Percentiles rank a stretch among this genome's conserved stretches.
Conservation (phyloP, 2,797 vertebrate species). For the Meda fulgida region DNA sequence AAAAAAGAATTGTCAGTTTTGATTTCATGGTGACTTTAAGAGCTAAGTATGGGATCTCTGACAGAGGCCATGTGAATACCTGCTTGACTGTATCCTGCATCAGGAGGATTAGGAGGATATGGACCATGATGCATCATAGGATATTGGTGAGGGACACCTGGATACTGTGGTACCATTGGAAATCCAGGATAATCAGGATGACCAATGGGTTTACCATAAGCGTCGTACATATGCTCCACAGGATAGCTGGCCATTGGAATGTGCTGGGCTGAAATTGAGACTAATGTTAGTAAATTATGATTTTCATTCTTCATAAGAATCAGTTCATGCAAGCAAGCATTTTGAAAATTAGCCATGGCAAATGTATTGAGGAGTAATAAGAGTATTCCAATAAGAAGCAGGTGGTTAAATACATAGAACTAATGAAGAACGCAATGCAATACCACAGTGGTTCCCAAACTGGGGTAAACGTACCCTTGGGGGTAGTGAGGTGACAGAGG, state of each 20-base stretch:
- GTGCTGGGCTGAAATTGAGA: constrained; percentile 74
- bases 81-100: constrained; percentile 76
- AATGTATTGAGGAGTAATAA: background rate
- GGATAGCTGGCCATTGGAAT: constrained; percentile 88
- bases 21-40: background rate
- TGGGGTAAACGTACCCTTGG: too few relatives aligned
- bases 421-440: background rate
- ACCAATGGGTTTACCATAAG: constrained; percentile 81
- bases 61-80: constrained; percentile 60
- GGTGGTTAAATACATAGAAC: constrained; percentile 7
- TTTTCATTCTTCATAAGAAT: background rate
- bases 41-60: background rate
- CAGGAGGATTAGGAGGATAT: constrained; percentile 79
- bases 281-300: background rate
- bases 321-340: background rate
- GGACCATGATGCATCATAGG: constrained; percentile 82
- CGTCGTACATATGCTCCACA: constrained; percentile 82
- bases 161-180: constrained; percentile 76
- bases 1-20: background rate
- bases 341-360: background rate
- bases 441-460: background rate
- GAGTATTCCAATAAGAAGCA: background rate
- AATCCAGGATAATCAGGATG: constrained; percentile 75
- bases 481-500: too few relatives aligned
- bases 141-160: constrained; percentile 79